These are phyloP conservation scores for Drosophila pseudotalamancana DNA, from an alignment of 2,888 invertebrate species.

Conservation along the genomic window DNA sequence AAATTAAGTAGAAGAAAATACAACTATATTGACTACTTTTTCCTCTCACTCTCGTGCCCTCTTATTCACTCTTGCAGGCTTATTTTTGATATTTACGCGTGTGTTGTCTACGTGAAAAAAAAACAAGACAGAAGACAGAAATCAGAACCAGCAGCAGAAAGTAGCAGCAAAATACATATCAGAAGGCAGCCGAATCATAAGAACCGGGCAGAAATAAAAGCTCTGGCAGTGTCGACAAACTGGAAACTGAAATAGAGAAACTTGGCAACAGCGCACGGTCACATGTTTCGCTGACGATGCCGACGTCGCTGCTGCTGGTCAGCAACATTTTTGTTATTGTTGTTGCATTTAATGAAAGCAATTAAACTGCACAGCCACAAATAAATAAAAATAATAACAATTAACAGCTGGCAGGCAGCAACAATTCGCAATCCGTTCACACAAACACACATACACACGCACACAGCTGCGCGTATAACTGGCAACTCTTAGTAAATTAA, in stretches of 20 bases:
- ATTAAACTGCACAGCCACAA: slow-evolving; percentile 72
- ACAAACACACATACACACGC: slow-evolving; percentile 14
- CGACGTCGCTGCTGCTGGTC: slow-evolving; percentile 28
- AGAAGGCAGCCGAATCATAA: slow-evolving; percentile 17
- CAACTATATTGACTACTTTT: not conserved
- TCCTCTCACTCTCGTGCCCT: not conserved
- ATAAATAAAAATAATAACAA: slow-evolving; percentile 60
- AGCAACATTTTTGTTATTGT: slow-evolving; percentile 28
- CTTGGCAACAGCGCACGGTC: slow-evolving; percentile 58
- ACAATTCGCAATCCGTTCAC: slow-evolving; percentile 7
- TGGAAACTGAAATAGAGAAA: slow-evolving; percentile 48
- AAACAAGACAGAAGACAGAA: slow-evolving; percentile 37
- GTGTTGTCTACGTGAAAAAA: slow-evolving; percentile 46
- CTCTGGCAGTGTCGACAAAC: slow-evolving; percentile 53
- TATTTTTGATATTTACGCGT: slow-evolving; percentile 36
- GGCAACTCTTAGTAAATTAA: slow-evolving; percentile 61
- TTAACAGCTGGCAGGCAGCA: slow-evolving; percentile 44
- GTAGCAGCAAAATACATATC: slow-evolving; percentile 10
- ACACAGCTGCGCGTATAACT: slow-evolving; percentile 27
- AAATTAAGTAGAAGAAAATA: slow-evolving; percentile 23
- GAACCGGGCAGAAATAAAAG: slow-evolving; percentile 28
- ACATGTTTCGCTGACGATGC: slow-evolving; percentile 61
- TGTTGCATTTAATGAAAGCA: slow-evolving; percentile 66
- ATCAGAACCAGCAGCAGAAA: slow-evolving; percentile 27
- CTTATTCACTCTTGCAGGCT: slow-evolving; percentile 7